Conservation (phyloP, 2,797 vertebrate species). For the Eospalax fontanierii region DNA sequence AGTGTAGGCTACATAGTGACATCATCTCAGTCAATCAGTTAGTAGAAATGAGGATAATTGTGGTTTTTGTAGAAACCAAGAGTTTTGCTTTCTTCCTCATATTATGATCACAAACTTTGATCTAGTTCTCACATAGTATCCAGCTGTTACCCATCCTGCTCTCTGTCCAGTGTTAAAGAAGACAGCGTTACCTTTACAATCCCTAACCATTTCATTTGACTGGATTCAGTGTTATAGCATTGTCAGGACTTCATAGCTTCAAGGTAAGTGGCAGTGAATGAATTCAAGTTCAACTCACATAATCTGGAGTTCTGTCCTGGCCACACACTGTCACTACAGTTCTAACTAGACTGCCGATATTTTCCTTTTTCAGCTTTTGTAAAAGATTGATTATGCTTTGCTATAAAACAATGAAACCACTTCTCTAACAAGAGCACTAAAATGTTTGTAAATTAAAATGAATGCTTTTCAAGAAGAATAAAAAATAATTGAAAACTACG, state of each 20-base stretch:
- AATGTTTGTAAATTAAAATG: conserved; percentile 34
- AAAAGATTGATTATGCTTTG: not conserved
- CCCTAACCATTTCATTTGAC: not conserved
- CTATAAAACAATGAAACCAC: not conserved
- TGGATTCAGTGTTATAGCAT: not conserved
- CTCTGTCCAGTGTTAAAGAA: not conserved
- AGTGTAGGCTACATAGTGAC: not conserved
- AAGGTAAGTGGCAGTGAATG: too few relatives aligned
- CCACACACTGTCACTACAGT: not conserved
- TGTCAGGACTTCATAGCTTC: not conserved
- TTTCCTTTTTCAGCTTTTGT: not conserved
- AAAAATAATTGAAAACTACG: not conserved
- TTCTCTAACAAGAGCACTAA: conserved; percentile 54
- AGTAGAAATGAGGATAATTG: not conserved
- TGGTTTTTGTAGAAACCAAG: not conserved
- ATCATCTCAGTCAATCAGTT: not conserved
- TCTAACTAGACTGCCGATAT: not conserved
- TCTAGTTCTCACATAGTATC: not conserved
- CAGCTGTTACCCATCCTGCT: not conserved
- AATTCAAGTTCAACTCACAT: too few relatives aligned
- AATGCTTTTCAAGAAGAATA: not conserved
- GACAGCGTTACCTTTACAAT: not conserved
- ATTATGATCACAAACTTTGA: not conserved
- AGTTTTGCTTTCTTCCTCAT: not conserved
- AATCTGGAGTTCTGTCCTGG: not conserved